These are phyloP conservation scores for Acrocephalus scirpaceus DNA, from an alignment of 2,797 vertebrate genomes.

Conservation along the genomic window DNA sequence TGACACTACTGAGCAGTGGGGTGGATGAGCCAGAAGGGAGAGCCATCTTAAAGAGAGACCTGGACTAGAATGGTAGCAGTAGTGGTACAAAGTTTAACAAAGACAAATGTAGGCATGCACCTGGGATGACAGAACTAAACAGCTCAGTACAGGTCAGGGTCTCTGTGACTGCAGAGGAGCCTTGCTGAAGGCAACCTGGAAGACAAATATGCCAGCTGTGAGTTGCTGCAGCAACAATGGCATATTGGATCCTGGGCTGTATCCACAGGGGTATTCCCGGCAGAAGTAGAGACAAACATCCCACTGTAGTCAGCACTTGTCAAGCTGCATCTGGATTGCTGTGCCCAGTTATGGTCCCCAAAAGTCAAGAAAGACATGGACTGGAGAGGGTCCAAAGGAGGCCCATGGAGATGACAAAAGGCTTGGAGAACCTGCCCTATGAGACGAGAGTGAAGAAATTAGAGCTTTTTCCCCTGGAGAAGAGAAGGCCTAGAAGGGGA, in stretches of 20 bases:
- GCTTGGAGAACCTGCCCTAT: background rate
- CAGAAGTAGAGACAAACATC: background rate
- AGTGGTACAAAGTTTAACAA: background rate
- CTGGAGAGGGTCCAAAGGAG: background rate
- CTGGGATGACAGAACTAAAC: background rate
- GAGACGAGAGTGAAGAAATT: background rate
- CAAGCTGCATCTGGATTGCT: rapidly evolving
- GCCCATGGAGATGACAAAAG: background rate
- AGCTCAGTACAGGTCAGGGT: background rate
- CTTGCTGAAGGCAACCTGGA: background rate
- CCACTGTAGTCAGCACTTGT: background rate
- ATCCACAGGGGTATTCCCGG: background rate
- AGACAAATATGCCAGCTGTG: background rate
- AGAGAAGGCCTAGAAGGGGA: background rate
- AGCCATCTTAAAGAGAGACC: background rate
- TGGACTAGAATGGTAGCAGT: background rate
- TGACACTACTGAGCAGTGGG: background rate
- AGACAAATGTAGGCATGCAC: too few relatives aligned
- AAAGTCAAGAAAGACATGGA: background rate
- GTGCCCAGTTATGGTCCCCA: background rate
- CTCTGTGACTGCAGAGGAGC: background rate
- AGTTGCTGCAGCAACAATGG: background rate
- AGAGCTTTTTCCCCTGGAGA: background rate
- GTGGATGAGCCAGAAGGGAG: background rate
- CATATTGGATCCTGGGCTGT: background rate